phyloP scores from a whole-genome alignment of 2,797 vertebrate genomes.

The Nannoperca obscura region DNA sequence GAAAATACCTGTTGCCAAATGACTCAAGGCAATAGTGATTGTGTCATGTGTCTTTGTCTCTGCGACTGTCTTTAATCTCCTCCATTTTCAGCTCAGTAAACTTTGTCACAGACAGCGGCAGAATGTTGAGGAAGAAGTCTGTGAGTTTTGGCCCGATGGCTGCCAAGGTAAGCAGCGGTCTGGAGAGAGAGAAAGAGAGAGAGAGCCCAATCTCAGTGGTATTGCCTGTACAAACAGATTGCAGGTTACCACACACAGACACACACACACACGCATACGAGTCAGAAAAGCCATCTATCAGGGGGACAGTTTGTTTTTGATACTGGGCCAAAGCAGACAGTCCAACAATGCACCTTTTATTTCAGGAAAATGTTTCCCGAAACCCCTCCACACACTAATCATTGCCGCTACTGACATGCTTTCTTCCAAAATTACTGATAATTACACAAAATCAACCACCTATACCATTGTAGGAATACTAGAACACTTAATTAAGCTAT shows the following conservation, averaged over 20 bases:
- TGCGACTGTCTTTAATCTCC: background rate
- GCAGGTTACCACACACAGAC: constrained; percentile 52
- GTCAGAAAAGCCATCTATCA: constrained; percentile 78
- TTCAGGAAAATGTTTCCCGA: constrained; percentile 70
- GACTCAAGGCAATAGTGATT: constrained; percentile 7
- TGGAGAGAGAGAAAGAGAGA: constrained; percentile 33
- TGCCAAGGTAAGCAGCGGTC: constrained; percentile 48
- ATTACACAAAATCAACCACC: constrained; percentile 39
- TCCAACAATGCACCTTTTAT: constrained; percentile 82
- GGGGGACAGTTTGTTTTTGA: constrained; percentile 74
- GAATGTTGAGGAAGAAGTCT: constrained; percentile 10
- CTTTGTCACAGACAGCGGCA: constrained; percentile 9
- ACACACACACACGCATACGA: constrained; percentile 29
- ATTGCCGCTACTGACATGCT: constrained; percentile 58
- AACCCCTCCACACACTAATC: constrained; percentile 64
- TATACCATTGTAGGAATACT: constrained; percentile 22
- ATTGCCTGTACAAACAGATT: constrained; percentile 70
- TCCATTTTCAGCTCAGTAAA: constrained; percentile 22
- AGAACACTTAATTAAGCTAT: constrained; percentile 6
- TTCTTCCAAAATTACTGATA: constrained; percentile 59
- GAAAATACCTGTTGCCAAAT: constrained; percentile 41
- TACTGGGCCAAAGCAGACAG: constrained; percentile 64
- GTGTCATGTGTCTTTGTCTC: constrained; percentile 36
- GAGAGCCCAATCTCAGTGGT: constrained; percentile 50
- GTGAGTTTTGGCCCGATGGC: constrained; percentile 27